A percentile compares a stretch with the other conserved stretches of the same genome.
These are phyloP conservation scores for Axis porcinus DNA, from an alignment of 2,113 vertebrate genomes.

Conservation along the genomic window DNA sequence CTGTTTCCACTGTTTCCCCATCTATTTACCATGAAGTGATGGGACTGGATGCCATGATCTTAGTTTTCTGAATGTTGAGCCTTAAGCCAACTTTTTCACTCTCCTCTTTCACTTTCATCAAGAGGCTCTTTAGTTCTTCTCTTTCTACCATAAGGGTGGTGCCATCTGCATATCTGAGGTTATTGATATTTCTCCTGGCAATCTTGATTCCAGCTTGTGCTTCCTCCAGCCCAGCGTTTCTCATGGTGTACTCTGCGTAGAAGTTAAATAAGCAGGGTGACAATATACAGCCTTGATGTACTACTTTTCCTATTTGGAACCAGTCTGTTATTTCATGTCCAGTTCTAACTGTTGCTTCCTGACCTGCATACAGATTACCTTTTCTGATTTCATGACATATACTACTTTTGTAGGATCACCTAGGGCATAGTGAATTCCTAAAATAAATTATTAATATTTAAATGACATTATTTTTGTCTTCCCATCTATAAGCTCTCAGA, in stretches of 20 bases:
- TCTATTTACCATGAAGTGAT: not conserved
- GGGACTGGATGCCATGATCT: not conserved
- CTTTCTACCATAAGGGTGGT: not conserved
- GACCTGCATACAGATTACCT: not conserved
- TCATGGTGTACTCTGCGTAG: not conserved
- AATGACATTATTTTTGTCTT: not conserved
- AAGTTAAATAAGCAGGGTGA: not conserved
- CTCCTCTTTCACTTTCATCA: not conserved
- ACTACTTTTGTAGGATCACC: not conserved
- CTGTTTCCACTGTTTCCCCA: not conserved
- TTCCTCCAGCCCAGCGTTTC: not conserved
- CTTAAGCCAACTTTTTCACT: not conserved
- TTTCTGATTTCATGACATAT: not conserved
- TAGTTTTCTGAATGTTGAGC: not conserved
- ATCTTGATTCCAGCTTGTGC: not conserved
- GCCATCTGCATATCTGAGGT: not conserved
- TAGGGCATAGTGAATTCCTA: not conserved
- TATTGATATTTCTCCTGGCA: not conserved
- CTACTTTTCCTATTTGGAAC: not conserved
- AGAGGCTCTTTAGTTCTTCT: not conserved
- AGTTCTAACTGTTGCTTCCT: not conserved
- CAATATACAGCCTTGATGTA: not conserved
- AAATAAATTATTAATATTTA: not conserved
- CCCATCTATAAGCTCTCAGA: not conserved
- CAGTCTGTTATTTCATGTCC: not conserved